Evolutionary conservation across 2,888 invertebrate species (phyloP), one percentile per base, ranked within the genome.

Genomic region (Drosophila greeni): DNA sequence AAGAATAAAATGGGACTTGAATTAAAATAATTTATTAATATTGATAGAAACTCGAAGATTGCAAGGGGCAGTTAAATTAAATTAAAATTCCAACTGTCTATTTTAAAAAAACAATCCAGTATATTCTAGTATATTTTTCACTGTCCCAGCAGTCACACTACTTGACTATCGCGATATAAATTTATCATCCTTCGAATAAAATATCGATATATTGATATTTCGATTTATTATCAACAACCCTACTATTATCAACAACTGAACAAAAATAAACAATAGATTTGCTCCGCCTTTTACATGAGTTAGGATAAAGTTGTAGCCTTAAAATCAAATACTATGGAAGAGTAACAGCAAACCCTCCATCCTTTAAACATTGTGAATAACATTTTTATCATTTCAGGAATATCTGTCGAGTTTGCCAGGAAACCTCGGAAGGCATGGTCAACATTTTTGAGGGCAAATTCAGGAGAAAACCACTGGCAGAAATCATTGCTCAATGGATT

Each of bases 401-500:
- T 14, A 14, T 47, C 5, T 47, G 45, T 1, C 29, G 45, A 1
- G 14, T 47, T 20, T 47, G 45, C 14, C 45, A 47, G 45, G 45
- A 47, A 47, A 3, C 29, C 1, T 47, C 45, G 18, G 29, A 31
- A 9, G 9, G 20, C 1, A 5, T 31, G 45, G 29, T 47, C 18
- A 29, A 47, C 20, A 47, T 47, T 9, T 47, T 47, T 20, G 9
- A 20, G 5, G 29, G 4, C 45, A 29, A 14, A 8, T 20, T 29
- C 1, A 12, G 5, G 20, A 47, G 45, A 18, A 5, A 9, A 29
- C 26, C 55, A 2, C 31, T 48, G 20, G n/a, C 33, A 16, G 16
- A 29, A 6, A 55, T 56, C 8, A 29, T 56, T 14, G 12, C 20
- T 12, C 26, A 16, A 20, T 56, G 56, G 56, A 20, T 56, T 24